phyloP scores from a whole-genome alignment of 1,140 invertebrate genomes.

The Diorhabda sublineata region DNA sequence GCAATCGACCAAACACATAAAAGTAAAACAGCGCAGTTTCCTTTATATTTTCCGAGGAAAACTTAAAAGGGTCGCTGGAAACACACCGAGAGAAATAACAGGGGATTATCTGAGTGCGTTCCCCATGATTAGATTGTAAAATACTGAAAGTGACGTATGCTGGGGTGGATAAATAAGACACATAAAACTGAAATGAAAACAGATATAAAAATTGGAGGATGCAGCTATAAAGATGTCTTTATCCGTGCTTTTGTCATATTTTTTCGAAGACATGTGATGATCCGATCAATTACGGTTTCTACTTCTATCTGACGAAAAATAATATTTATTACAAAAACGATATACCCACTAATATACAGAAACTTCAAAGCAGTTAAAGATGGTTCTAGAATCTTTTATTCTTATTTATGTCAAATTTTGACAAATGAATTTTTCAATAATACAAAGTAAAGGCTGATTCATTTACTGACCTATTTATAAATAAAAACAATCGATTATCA shows the following conservation, averaged over 20 bases:
- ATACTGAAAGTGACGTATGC: constrained; percentile 49
- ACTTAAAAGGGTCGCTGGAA: constrained; percentile 37
- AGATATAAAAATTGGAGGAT: constrained; percentile 48
- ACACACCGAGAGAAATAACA: constrained; percentile 48
- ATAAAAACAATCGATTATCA: too few species aligned
- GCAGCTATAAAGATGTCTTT: constrained; percentile 34
- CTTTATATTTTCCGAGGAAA: constrained; percentile 23
- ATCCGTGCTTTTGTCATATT: constrained; percentile 15
- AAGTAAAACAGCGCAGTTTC: constrained; percentile 18
- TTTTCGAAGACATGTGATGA: background rate
- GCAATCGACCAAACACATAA: constrained; percentile 13
- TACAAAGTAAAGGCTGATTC: too few species aligned
- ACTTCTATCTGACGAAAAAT: too few species aligned
- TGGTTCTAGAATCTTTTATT: too few species aligned
- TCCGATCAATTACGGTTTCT: background rate
- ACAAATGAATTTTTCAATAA: too few species aligned
- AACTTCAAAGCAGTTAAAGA: too few species aligned
- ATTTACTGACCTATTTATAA: too few species aligned
- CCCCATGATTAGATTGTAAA: constrained; percentile 51
- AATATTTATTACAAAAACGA: too few species aligned
- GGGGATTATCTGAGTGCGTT: constrained; percentile 49
- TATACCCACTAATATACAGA: too few species aligned
- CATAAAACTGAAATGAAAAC: constrained; percentile 48
- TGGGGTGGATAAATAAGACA: constrained; percentile 48
- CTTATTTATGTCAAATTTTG: too few species aligned